These are phyloP conservation scores for Pandemis cinnamomeana DNA, from an alignment of 2,888 invertebrate genomes.

Conservation along the genomic window DNA sequence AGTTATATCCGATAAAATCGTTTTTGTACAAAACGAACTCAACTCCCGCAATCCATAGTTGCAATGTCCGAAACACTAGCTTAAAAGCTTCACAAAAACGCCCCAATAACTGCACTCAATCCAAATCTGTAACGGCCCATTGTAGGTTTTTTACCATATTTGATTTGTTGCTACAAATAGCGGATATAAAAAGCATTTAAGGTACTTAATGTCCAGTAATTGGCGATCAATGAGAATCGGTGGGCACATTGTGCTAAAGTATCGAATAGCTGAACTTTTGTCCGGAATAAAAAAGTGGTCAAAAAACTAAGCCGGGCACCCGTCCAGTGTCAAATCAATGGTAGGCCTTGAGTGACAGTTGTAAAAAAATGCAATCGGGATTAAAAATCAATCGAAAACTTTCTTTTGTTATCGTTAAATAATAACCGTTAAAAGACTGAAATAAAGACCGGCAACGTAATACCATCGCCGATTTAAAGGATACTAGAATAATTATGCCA, in stretches of 20 bases:
- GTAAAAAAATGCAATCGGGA: conserved; percentile 43
- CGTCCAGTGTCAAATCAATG: conserved; percentile 72
- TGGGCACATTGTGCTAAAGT: conserved; percentile 82
- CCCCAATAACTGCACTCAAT: conserved; percentile 65
- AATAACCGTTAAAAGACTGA: not conserved
- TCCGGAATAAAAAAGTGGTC: conserved; percentile 63
- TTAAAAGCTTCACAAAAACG: conserved; percentile 68
- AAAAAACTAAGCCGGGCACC: conserved; percentile 68
- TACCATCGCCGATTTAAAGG: not conserved
- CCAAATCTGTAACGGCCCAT: conserved; percentile 74
- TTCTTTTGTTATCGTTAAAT: not conserved
- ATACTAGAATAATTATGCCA: not conserved
- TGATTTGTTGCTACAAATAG: conserved; percentile 84
- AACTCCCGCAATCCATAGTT: conserved; percentile 65
- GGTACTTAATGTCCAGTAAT: conserved; percentile 85
- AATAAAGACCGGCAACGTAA: not conserved
- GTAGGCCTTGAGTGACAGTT: conserved; percentile 69
- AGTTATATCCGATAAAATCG: conserved; percentile 55
- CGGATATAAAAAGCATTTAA: conserved; percentile 80
- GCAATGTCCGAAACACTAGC: conserved; percentile 66
- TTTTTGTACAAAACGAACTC: conserved; percentile 54
- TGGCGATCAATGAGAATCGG: conserved; percentile 85
- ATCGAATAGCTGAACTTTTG: conserved; percentile 74
- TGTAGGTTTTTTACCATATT: conserved; percentile 72
- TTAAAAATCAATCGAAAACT: conserved; percentile 26